Evolutionary conservation across 2,888 invertebrate species (phyloP).

Genomic region (Dermolepida albohirtum): DNA sequence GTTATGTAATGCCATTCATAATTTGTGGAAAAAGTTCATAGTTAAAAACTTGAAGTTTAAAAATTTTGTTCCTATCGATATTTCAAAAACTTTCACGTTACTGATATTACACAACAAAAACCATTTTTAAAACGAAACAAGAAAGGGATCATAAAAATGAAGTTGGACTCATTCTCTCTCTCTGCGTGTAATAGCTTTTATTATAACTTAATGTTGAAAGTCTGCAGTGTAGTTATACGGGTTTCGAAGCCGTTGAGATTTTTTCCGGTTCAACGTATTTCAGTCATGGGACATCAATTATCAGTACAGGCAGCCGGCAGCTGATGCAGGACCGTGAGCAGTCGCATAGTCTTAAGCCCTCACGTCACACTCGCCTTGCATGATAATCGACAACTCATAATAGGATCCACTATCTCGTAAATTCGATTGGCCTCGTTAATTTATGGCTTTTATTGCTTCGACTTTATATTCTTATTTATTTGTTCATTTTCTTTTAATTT

Average conservation of each 20-base stretch:
- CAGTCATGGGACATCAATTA: slow-evolving; percentile 52
- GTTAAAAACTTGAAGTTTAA: no score
- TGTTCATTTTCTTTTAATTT: slow-evolving; percentile 22
- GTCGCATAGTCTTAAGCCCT: slow-evolving; percentile 39
- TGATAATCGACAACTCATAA: slow-evolving; percentile 57
- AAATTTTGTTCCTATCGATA: no score
- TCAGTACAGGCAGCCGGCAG: slow-evolving; percentile 48
- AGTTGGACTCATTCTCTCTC: no score
- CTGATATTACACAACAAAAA: no score
- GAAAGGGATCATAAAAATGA: no score
- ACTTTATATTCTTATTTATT: slow-evolving; percentile 38
- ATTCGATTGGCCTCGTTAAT: slow-evolving; percentile 40
- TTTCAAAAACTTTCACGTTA: no score
- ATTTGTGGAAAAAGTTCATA: no score
- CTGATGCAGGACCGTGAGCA: slow-evolving; percentile 47
- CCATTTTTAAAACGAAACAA: no score
- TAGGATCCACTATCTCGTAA: slow-evolving; percentile 50
- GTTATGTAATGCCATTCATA: no score
- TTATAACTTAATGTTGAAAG: slow-evolving; percentile 1
- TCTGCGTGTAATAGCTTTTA: no score
- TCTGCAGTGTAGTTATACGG: neutral
- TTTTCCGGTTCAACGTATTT: slow-evolving; percentile 36
- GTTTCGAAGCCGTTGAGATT: neutral
- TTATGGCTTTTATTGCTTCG: slow-evolving; percentile 40
- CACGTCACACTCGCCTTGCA: slow-evolving; percentile 51